Base-by-base conservation (phyloP, 1,140 invertebrate species). In the Calephelis virginiensis region DNA sequence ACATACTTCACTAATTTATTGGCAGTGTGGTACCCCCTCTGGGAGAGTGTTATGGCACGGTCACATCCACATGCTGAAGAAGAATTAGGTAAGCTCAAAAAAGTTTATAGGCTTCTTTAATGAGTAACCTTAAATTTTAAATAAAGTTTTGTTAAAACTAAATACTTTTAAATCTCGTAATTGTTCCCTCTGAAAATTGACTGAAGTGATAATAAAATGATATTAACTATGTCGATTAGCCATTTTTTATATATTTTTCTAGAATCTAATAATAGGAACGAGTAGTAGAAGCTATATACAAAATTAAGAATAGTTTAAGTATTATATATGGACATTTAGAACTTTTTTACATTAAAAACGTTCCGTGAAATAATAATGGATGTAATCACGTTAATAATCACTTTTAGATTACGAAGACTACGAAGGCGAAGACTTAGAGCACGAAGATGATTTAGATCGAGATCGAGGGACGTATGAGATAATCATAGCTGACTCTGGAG, bases 1-100 rank as follows among this genome's bases (percentile, higher is more conserved):
- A 81, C 85, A 11, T 93, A 93, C 81, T 63, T 92, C 0, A 83
- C 85, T 6, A 89, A 85, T 46, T 80, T 92, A 8, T 56, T 92
- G 28, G 77, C 83, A 3, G 70, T 91, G 8, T 91, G 90, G 90
- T 89, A 87, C 66, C 89, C 91, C 0, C 64, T 91, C 14, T 91
- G 89, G 88, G 78, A 85, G 38, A 68, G 85, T 5, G 76, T 76
- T 5, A 67, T 71, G 14, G 83, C 79, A 5, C 73, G 74, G 4
- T 74, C 89, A 8, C 83, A 80, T 61, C 73, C 89, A 5, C 87
- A 85, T 40, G 72, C 86, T 5, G 89, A 92, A 46, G 87, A 91
- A 59, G 92, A 93, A 69, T 80, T 77, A 38, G 85, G 88, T 90
- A 81, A 74, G 74, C 73, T 60, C 2, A 12, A 6, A 46, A n/a